A percentile compares a stretch with the other conserved stretches of the same genome.
Conservation (phyloP, 2,113 vertebrate species). For the Pholis gunnellus region DNA sequence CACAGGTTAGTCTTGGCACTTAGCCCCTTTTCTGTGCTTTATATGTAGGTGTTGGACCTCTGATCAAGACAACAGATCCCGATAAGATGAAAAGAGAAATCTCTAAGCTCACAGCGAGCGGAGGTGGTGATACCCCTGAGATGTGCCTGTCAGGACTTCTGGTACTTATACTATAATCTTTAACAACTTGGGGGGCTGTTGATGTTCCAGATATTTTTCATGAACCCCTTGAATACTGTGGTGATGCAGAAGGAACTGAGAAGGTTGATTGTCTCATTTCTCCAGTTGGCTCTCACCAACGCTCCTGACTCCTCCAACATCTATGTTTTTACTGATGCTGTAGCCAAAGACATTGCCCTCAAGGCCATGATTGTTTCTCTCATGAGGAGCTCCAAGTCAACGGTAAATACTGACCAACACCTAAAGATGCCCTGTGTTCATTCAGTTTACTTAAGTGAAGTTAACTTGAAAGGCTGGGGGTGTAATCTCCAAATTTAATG, state of each 20-base stretch:
- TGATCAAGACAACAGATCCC: slow-evolving; percentile 73
- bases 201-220: neutral
- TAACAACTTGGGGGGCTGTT: neutral
- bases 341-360: slow-evolving; percentile 76
- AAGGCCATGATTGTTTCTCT: slow-evolving; percentile 79
- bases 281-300: slow-evolving; percentile 81
- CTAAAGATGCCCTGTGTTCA: neutral
- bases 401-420: slow-evolving; percentile 61
- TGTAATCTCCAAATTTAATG: neutral
- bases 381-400: slow-evolving; percentile 77
- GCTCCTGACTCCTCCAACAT: slow-evolving; percentile 78
- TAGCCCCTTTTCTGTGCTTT: neutral
- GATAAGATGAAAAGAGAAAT: slow-evolving; percentile 79
- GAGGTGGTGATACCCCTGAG: slow-evolving; percentile 76
- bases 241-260: neutral
- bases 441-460: neutral
- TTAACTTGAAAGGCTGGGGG: accelerated
- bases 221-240: neutral
- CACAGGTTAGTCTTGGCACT: neutral
- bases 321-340: slow-evolving; percentile 83
- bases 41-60: slow-evolving; percentile 77
- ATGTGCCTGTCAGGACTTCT: slow-evolving; percentile 84
- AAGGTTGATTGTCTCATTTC: slow-evolving; percentile 1
- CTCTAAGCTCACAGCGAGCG: slow-evolving; percentile 14
- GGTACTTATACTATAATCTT: slow-evolving; percentile 58